Conservation (phyloP, 2,113 vertebrate genomes). For the Myrmophylax atrothorax region DNA sequence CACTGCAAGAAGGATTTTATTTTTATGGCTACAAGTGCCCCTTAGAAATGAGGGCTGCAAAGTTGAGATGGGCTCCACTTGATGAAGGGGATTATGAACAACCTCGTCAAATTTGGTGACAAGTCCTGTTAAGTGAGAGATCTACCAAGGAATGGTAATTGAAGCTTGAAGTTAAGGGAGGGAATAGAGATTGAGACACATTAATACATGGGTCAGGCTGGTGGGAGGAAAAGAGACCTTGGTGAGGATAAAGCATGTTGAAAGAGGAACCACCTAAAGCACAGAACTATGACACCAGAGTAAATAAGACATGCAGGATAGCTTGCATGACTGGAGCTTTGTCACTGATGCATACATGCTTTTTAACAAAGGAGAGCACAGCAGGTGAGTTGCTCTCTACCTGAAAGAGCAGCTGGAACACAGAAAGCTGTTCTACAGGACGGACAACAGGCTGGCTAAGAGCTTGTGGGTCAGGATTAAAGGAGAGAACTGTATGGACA, state of each 20-base stretch:
- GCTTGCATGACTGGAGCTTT: fast-evolving
- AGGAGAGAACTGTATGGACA: fast-evolving
- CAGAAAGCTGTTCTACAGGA: background rate
- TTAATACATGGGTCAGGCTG: background rate
- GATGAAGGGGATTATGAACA: background rate
- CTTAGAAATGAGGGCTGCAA: background rate
- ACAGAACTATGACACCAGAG: background rate
- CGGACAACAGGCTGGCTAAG: background rate
- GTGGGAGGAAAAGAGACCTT: background rate
- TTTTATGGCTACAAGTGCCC: background rate
- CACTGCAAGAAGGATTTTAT: background rate
- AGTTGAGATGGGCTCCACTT: background rate
- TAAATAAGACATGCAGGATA: background rate
- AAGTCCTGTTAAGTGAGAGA: background rate
- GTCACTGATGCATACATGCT: background rate
- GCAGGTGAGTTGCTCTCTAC: background rate
- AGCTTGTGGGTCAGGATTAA: background rate
- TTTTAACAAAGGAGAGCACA: background rate
- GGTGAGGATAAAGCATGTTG: background rate
- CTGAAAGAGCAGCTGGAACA: background rate
- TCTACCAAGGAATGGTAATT: background rate
- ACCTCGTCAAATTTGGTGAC: background rate
- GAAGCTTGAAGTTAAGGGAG: background rate
- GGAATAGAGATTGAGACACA: background rate
- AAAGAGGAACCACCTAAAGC: background rate